Base-by-base conservation (phyloP, 2,113 vertebrate species). In the Otis tarda region DNA sequence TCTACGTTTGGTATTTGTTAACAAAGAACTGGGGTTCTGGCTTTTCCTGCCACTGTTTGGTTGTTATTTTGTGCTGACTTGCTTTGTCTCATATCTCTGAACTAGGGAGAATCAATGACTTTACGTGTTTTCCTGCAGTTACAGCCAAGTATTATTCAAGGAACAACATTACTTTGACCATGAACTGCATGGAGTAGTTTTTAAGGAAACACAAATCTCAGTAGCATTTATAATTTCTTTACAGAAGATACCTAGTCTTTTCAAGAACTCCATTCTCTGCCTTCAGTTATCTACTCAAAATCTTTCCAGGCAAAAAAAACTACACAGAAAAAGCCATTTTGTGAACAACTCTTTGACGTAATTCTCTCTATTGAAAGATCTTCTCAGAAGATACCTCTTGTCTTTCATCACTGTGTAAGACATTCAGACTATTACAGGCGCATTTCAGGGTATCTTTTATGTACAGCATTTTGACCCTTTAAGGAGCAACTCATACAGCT, bases 401-500 rank as follows among this genome's bases (percentile, higher is more conserved):
- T 35, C 41, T 73, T 71, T 63, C 82, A 78, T 31, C 52, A 39
- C 50, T 39, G 1, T 8, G 3, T 14, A 63, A 65, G 43, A 39
- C 27, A 67, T 70, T 70, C 43, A 59, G 59, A 56, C 20, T 80
- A 49, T 41, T 70, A 61, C 0, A 64, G 9, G 10, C 19, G 16
- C 9, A 41, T 84, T 84, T 74, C 23, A 74, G 39, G 49, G 4
- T 10, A 35, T 31, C 49, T 55, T 64, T 22, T 91, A 24, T 65
- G 53, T 56, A 45, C 5, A 27, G 12, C 13, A 47, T 21, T 78
- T 78, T 65, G 39, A 39, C 25, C 39, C 11, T 60, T 78, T 81
- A 91, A 89, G 20, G 63, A 93, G 55, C 50, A 83, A 25, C 59
- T 86, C 74, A 92, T 50, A 92, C 12, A 65, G 64, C 69, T 27